These are phyloP conservation scores for Rhineura floridana DNA, from an alignment of 2,113 vertebrate species.

Conservation along the genomic window DNA sequence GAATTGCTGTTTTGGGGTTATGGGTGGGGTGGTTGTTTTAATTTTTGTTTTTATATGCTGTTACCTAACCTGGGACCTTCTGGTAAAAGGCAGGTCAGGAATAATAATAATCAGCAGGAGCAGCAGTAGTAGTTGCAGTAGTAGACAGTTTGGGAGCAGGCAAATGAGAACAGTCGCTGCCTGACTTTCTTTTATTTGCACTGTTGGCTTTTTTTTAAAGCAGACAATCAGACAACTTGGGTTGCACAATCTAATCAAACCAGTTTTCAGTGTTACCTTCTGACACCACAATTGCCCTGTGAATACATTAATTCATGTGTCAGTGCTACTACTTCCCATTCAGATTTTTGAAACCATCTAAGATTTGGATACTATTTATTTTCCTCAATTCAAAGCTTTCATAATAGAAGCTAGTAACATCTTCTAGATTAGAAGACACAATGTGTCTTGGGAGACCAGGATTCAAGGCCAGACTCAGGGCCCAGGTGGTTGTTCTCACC, in stretches of 20 bases:
- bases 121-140: too few species aligned
- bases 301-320: neutral
- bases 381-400: neutral
- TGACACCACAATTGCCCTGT: neutral
- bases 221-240: neutral
- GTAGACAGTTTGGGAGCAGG: neutral
- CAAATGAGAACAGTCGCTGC: neutral
- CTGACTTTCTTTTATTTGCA: neutral
- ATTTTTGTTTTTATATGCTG: too few species aligned
- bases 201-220: neutral
- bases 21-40: too few species aligned
- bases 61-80: too few species aligned
- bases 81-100: too few species aligned
- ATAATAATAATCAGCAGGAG: too few species aligned
- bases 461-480: neutral
- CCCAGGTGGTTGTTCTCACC: neutral
- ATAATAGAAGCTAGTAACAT: neutral
- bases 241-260: neutral
- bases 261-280: too few species aligned
- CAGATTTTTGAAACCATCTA: neutral
- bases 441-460: neutral
- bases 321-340: neutral
- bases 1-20: too few species aligned
- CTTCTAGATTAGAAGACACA: neutral
- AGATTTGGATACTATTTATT: neutral